These are phyloP conservation scores for Agapostemon virescens DNA, from an alignment of 2,888 invertebrate genomes.

Conservation along the genomic window DNA sequence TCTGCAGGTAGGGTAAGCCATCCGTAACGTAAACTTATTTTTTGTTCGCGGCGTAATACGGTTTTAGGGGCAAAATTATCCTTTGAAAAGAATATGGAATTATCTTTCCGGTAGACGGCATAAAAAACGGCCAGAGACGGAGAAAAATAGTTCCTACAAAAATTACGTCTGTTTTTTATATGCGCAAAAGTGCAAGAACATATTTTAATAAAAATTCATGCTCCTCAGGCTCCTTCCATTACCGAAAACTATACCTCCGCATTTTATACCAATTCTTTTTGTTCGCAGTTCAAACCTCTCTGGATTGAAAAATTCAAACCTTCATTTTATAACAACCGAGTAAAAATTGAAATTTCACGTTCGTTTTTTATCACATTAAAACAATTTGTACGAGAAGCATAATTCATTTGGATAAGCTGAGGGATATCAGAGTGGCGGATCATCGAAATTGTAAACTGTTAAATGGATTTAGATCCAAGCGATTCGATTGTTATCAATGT, in stretches of 20 bases:
- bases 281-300: background rate
- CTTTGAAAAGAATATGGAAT: slow-evolving; percentile 1
- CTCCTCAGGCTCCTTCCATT: background rate
- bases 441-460: no score
- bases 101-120: background rate
- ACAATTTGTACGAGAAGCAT: background rate
- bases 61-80: background rate
- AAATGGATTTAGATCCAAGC: background rate
- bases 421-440: background rate
- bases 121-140: background rate
- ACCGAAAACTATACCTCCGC: background rate
- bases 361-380: background rate
- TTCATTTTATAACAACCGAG: background rate
- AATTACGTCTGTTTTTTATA: background rate
- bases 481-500: background rate
- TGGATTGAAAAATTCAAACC: background rate
- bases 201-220: background rate
- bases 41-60: background rate
- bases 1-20: background rate
- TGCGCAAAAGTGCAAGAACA: background rate
- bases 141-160: background rate
- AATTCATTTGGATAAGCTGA: background rate
- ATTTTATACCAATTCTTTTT: background rate
- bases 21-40: slow-evolving; percentile 1
- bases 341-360: background rate